These are phyloP conservation scores for Coptodon bakossiorum DNA, from an alignment of 2,113 vertebrate species.

Conservation along the genomic window DNA sequence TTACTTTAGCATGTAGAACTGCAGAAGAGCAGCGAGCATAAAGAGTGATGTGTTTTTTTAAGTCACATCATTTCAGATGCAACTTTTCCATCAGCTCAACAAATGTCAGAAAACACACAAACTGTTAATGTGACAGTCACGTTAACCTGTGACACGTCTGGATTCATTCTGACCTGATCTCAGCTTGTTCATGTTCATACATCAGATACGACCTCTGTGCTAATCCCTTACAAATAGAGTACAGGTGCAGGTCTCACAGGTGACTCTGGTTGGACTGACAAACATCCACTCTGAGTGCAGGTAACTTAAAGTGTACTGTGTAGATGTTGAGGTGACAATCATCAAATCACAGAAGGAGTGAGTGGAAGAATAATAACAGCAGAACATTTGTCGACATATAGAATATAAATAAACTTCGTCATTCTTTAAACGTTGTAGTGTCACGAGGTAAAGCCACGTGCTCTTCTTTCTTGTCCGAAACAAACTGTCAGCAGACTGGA, in stretches of 20 bases:
- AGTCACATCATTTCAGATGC: background rate
- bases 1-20: background rate
- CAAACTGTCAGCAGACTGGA: background rate
- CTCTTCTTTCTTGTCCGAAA: background rate
- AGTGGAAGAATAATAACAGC: background rate
- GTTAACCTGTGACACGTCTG: background rate
- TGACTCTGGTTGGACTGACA: background rate
- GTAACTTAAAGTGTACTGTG: background rate
- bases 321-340: background rate
- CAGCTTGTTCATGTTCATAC: rapidly evolving
- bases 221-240: background rate
- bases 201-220: background rate
- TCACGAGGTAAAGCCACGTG: background rate
- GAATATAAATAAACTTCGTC: background rate
- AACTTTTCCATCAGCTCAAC: background rate
- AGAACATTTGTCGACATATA: background rate
- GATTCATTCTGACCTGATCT: background rate
- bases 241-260: background rate
- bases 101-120: background rate
- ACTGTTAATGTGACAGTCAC: rapidly evolving
- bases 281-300: background rate
- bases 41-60: background rate
- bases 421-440: background rate
- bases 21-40: background rate
- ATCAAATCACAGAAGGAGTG: background rate